Conservation (phyloP, 2,113 vertebrate species). For the Casuarius casuarius region DNA sequence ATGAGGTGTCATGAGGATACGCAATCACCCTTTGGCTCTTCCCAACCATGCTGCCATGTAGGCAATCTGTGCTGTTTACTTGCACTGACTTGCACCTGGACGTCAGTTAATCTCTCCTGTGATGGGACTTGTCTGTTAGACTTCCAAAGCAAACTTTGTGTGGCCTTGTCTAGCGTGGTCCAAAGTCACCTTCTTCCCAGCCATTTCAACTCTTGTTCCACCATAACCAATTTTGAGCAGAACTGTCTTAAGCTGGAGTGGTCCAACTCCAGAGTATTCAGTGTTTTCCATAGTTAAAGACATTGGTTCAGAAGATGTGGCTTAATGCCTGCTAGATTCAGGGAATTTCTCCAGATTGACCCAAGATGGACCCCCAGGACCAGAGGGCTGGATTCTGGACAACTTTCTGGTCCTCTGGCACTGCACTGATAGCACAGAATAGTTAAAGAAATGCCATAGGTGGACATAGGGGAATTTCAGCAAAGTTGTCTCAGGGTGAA, state of each 20-base stretch:
- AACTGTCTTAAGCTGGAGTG: rapidly evolving
- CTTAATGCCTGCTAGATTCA: background rate
- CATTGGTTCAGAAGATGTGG: background rate
- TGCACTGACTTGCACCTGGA: background rate
- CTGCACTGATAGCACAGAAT: background rate
- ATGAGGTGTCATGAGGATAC: background rate
- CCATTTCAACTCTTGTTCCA: background rate
- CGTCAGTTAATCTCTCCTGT: background rate
- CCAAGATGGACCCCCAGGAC: background rate
- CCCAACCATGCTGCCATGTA: rapidly evolving
- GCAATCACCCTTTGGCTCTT: background rate
- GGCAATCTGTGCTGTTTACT: background rate
- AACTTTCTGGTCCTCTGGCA: background rate
- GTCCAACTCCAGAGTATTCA: background rate
- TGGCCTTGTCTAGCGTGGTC: background rate
- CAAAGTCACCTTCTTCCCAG: background rate
- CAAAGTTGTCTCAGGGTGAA: background rate
- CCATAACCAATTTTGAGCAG: background rate
- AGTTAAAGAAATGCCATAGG: rapidly evolving
- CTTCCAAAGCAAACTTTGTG: background rate
- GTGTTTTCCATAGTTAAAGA: background rate
- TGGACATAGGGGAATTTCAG: background rate
- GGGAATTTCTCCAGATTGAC: background rate
- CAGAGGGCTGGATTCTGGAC: background rate
- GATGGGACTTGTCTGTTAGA: background rate